Base-by-base conservation (phyloP, 2,797 vertebrate species). In the Hozukius guyotensis region DNA sequence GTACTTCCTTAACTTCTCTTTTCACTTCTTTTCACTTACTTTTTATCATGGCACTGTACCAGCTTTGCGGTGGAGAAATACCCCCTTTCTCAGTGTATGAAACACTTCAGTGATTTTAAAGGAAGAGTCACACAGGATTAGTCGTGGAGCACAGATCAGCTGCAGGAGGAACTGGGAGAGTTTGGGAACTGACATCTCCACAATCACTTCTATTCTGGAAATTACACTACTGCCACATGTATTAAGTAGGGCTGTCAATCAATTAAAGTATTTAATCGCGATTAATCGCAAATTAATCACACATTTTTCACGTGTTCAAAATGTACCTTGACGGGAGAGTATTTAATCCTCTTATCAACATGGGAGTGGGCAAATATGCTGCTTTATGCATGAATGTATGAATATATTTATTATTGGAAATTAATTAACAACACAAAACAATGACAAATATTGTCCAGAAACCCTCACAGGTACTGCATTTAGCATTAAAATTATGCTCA, bases 41-140 rank as follows among this genome's bases (percentile, higher is more conserved):
- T 65, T 79, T 60, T 27, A 46, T 22, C 8, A n/a, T 34, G 32
- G 29, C 52, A 3, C 8, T 36, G 42, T 63, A 65, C n/a, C 65
- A 27, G 29, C 10, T 81, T 22, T 63, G 31, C 75, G 16, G 5
- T 16, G 9, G 18, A 70, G 29, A 20, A 70, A 60, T 29, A 56
- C 22, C 53, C 53, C 27, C 13, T 63, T 22, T 55, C 18, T 8
- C 31, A 60, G 31, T 64, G 36, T 32, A 11, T 76, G 59, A 70
- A 71, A 49, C 62, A 56, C 71, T 81, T 55, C 55, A 71, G 14
- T 71, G 72, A 57, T 61, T 84, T 73, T 34, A 56, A 76, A 57
- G 20, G 13, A 53, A 59, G 49, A 81, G 46, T 10, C 60, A 59
- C 68, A 70, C 2, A 57, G 62, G 63, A 67, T 68, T 71, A 75